Evolutionary conservation across 2,113 vertebrate genomes (phyloP).

Genomic region (Cichladusa arquata): DNA sequence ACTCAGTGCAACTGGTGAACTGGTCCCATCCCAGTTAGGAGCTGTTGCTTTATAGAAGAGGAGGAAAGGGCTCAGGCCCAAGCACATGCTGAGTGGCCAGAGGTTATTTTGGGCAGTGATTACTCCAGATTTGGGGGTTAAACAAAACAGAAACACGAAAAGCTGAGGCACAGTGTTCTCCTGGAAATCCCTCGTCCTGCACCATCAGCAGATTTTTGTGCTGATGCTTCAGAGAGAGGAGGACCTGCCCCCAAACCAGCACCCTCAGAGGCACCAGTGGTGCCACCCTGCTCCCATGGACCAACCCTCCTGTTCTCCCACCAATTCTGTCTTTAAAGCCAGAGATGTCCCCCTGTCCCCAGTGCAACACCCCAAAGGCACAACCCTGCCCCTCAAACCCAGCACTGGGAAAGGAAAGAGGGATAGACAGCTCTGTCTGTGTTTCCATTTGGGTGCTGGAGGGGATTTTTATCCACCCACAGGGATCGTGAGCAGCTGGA

Average conservation of each 20-base stretch:
- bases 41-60: not conserved
- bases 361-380: not conserved
- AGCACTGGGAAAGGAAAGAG: rapidly evolving
- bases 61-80: not conserved
- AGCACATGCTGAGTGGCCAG: not conserved
- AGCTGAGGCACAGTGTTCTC: not conserved
- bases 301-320: not conserved
- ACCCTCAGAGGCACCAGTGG: rapidly evolving
- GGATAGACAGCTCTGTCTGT: not conserved
- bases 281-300: not conserved
- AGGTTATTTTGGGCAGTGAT: not conserved
- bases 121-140: not conserved
- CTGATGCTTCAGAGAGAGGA: not conserved
- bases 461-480: not conserved
- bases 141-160: not conserved
- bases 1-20: not conserved
- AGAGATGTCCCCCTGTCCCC: not conserved
- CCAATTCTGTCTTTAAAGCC: not conserved
- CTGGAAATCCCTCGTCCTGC: not conserved
- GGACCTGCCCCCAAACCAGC: not conserved
- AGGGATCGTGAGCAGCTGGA: not conserved
- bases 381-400: rapidly evolving
- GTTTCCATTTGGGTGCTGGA: not conserved
- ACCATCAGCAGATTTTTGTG: conserved; percentile 4
- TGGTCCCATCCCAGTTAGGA: not conserved